Base-by-base conservation (phyloP, 2,888 invertebrate species). In the Cosmopolites sordidus region DNA sequence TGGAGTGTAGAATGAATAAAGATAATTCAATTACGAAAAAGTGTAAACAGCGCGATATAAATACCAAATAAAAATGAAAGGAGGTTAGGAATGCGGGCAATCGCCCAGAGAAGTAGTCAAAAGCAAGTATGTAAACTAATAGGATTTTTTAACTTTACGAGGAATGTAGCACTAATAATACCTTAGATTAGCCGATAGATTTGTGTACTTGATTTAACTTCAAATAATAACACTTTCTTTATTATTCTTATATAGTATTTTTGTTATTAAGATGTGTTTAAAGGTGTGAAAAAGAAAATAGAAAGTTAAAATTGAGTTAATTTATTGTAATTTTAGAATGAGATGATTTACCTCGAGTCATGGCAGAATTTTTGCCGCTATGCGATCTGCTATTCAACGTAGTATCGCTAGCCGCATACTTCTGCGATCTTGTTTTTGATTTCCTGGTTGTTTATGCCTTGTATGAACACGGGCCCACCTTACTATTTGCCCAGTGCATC, bases 341-440 rank as follows among this genome's bases (percentile, higher is more conserved):
- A 66, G 66, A 72, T 71, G 70, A 70, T 63, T 49, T 39, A 61
- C 51, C 48, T 38, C 54, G 60, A 70, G 69, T 65, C 66, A 81
- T 81, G 86, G 84, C 85, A 75, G 91, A 92, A 79, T 92, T 92
- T 75, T 80, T 92, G 75, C 92, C 92, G 63, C 81, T 92, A 71
- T 92, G 92, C 80, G 92, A 92, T 77, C 87, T 92, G 60, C 79
- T 92, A 43, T 92, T 92, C 79, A 92, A 92, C 76, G 88, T 92
- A 72, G 90, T 92, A 65, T 92, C 92, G 43, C 77, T 92, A 63
- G 90, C 90, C 52, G 89, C 89, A 16, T 92, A 92, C 73, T 92
- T 92, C 75, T 92, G 92, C 78, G 91, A 92, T 78, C 84, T 91
- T 58, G 90, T 92, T 5, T 92, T 92, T 73, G 91, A 92, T 74